A percentile compares a stretch with the other conserved stretches of the same genome.
phyloP scores from a whole-genome alignment of 2,888 invertebrate genomes.

The Leuctra nigra region DNA sequence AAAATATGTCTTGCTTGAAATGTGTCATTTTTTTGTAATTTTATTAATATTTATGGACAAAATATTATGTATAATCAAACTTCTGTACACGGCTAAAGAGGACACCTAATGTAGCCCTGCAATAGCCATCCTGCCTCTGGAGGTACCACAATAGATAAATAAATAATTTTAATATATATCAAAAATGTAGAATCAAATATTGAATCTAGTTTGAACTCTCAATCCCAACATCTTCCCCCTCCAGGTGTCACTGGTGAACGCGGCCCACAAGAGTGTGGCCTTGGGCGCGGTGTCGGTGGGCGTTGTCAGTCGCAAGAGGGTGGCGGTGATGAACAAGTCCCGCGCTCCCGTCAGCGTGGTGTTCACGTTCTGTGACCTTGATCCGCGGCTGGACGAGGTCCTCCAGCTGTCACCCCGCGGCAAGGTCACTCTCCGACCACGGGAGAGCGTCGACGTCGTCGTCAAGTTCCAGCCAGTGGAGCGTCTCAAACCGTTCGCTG shows the following conservation, averaged over 20 bases:
- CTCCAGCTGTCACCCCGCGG: conserved; percentile 33
- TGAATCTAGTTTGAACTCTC: no score
- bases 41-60: no score
- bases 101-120: no score
- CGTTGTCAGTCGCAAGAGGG: conserved; percentile 44
- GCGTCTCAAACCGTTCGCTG: conserved; percentile 37
- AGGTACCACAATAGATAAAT: no score
- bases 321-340: conserved; percentile 53
- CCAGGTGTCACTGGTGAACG: conserved; percentile 38
- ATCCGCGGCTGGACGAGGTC: neutral
- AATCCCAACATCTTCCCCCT: no score
- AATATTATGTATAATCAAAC: no score
- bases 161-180: no score
- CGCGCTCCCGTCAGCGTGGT: conserved; percentile 47
- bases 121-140: no score
- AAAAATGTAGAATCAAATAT: no score
- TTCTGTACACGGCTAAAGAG: no score
- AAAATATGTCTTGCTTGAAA: no score
- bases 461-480: conserved; percentile 39
- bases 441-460: conserved; percentile 36
- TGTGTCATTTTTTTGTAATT: no score
- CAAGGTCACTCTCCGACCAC: conserved; percentile 35
- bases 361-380: conserved; percentile 47
- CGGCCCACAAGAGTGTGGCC: conserved; percentile 39
- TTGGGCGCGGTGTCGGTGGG: conserved; percentile 42